Conservation (phyloP, 2,888 invertebrate genomes). For the Xylocampa areola region DNA sequence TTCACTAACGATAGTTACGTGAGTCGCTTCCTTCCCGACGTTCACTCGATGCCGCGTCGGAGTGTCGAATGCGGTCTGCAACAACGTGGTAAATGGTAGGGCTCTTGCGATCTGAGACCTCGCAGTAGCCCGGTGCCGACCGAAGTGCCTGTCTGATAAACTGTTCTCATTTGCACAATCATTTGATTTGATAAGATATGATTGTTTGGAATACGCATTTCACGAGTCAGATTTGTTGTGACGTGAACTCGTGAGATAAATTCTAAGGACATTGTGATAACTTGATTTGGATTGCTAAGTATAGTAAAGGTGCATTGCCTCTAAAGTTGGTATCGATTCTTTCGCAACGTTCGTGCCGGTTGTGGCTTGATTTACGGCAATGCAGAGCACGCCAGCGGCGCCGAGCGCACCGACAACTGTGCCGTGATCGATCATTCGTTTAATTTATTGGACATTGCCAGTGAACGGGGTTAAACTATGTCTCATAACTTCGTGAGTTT, state of each 20-base stretch:
- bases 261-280: slow-evolving; percentile 63
- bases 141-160: slow-evolving; percentile 73
- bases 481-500: slow-evolving; percentile 30
- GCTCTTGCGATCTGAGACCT: slow-evolving; percentile 70
- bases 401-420: slow-evolving; percentile 45
- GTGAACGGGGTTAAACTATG: slow-evolving; percentile 53
- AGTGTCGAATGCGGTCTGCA: slow-evolving; percentile 81
- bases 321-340: slow-evolving; percentile 52
- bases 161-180: slow-evolving; percentile 86
- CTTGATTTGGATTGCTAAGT: slow-evolving; percentile 41
- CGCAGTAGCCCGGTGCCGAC: slow-evolving; percentile 73
- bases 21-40: slow-evolving; percentile 83
- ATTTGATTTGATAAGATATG: slow-evolving; percentile 84
- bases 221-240: slow-evolving; percentile 83
- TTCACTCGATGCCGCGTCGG: slow-evolving; percentile 85
- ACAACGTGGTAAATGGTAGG: slow-evolving; percentile 78
- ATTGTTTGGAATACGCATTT: slow-evolving; percentile 82
- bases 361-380: slow-evolving; percentile 57
- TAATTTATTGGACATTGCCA: slow-evolving; percentile 61
- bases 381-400: slow-evolving; percentile 47
- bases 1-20: slow-evolving; percentile 86
- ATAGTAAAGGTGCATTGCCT: slow-evolving; percentile 39
- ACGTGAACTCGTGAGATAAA: slow-evolving; percentile 74
- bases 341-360: slow-evolving; percentile 60
- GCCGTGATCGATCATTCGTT: slow-evolving; percentile 63